phyloP scores from a whole-genome alignment of 1,140 invertebrate genomes.

The Proctacanthus coquilletti region DNA sequence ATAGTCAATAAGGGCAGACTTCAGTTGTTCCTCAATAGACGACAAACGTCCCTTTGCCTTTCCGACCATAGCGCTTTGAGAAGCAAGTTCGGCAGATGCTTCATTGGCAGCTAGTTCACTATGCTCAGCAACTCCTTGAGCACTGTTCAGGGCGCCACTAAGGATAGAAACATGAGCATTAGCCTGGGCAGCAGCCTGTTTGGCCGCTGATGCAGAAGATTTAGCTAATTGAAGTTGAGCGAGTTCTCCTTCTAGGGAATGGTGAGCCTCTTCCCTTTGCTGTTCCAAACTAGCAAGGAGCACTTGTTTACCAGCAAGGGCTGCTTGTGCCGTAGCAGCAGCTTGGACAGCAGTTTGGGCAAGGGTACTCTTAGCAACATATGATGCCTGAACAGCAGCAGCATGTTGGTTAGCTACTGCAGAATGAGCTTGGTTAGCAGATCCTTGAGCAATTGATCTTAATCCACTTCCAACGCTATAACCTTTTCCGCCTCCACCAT shows the following conservation, averaged over 20 bases:
- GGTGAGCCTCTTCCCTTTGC: constrained; percentile 29
- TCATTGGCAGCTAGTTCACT: constrained; percentile 30
- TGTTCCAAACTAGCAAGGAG: constrained; percentile 31
- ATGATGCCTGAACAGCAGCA: constrained; percentile 38
- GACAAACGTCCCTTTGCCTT: constrained; percentile 30
- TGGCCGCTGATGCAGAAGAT: constrained; percentile 29
- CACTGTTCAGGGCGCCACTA: constrained; percentile 23
- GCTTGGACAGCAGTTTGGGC: constrained; percentile 36
- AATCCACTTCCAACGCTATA: too few species aligned
- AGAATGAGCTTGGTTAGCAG: constrained; percentile 49
- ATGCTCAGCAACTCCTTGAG: constrained; percentile 30
- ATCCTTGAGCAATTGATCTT: constrained; percentile 50
- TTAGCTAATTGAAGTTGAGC: constrained; percentile 32
- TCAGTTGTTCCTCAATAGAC: constrained; percentile 30
- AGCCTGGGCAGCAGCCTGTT: constrained; percentile 30
- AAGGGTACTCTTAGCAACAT: constrained; percentile 36
- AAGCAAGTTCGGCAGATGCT: constrained; percentile 30
- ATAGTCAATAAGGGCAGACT: constrained; percentile 27
- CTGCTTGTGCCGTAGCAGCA: constrained; percentile 31
- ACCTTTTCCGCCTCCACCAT: too few species aligned
- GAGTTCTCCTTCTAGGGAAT: constrained; percentile 29
- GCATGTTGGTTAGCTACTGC: constrained; percentile 32
- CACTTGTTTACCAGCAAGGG: constrained; percentile 30
- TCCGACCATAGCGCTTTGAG: constrained; percentile 34
- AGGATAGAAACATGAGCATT: constrained; percentile 18